Evolutionary conservation across 23 tunicate genomes (phyloP).

Genomic region (Trididemnum nubilum): DNA sequence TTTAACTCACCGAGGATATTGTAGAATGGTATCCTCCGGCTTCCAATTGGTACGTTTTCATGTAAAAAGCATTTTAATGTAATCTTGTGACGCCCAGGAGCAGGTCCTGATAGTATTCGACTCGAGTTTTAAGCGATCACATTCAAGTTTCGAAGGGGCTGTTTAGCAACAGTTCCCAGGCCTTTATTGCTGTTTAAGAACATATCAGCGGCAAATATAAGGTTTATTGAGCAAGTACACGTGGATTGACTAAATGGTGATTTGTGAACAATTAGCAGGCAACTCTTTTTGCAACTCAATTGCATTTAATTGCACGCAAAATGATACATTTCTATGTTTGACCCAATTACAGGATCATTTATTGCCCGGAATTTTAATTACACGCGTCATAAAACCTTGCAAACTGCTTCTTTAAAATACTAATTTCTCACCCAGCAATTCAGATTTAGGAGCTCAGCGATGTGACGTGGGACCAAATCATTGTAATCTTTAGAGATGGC

Average conservation of each 20-base stretch:
- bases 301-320: background rate
- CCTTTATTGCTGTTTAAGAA: background rate
- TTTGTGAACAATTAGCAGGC: background rate
- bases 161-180: background rate
- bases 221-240: constrained; percentile 9
- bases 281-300: background rate
- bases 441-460: no score
- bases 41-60: no score
- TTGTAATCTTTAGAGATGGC: no score
- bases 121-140: no score
- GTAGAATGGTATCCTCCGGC: no score
- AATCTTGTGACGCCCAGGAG: no score
- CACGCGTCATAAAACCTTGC: background rate
- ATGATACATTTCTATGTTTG: background rate
- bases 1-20: no score
- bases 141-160: no score
- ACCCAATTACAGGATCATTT: constrained; percentile 15
- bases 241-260: constrained; percentile 9
- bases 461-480: no score
- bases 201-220: background rate
- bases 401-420: background rate
- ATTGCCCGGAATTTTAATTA: background rate
- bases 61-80: no score
- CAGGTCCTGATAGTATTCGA: no score
- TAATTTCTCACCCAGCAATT: no score